Conservation (phyloP, 2,888 invertebrate species). For the Yponomeuta plumbellus region DNA sequence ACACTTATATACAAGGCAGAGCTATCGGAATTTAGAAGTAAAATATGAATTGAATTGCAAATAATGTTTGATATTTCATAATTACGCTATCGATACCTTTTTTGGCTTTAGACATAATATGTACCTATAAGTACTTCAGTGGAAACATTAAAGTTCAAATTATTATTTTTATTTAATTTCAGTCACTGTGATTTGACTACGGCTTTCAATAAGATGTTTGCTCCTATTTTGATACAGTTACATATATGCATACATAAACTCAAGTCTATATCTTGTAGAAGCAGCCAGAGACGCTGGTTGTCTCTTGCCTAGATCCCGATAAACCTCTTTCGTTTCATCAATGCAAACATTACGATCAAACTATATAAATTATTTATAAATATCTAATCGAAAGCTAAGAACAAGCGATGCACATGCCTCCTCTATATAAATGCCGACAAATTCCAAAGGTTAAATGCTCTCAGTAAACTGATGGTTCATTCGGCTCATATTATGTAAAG, state of each 20-base stretch:
- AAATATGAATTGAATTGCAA: neutral
- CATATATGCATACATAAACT: neutral
- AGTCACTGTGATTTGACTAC: neutral
- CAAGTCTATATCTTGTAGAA: too few relatives aligned
- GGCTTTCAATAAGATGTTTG: neutral
- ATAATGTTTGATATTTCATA: too few relatives aligned
- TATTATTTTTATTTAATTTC: neutral
- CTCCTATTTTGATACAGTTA: neutral
- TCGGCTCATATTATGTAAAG: slow-evolving; percentile 10
- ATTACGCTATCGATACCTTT: too few relatives aligned
- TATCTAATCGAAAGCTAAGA: slow-evolving; percentile 6
- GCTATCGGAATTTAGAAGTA: neutral
- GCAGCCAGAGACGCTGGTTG: too few relatives aligned
- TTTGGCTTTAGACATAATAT: too few relatives aligned
- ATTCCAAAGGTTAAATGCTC: neutral
- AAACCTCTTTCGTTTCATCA: too few relatives aligned
- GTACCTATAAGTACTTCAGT: too few relatives aligned
- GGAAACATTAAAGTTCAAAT: too few relatives aligned
- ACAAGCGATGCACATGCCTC: slow-evolving; percentile 12
- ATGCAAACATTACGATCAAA: neutral
- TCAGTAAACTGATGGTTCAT: neutral
- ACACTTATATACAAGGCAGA: neutral
- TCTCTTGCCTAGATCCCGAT: too few relatives aligned
- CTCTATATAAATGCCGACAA: slow-evolving; percentile 9
- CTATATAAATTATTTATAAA: neutral